Base-by-base conservation (phyloP, 2,888 invertebrate genomes). In the Nowickia ferox region DNA sequence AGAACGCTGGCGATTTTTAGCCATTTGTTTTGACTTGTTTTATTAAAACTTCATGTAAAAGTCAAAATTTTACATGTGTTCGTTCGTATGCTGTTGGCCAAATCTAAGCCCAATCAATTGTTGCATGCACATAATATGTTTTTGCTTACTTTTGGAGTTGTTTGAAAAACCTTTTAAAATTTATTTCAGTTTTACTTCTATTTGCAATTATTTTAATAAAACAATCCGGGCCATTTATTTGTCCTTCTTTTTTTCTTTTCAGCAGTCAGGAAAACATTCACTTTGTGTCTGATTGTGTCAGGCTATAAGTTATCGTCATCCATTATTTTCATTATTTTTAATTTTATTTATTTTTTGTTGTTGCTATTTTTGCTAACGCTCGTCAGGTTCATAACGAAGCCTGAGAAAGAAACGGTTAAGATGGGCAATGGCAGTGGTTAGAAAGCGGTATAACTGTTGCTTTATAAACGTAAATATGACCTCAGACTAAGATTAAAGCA, bases 1-100 rank as follows among this genome's bases (percentile, higher is more conserved):
- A 51, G 22, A 19, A 59, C 44, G 53, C 46, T 65, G 53, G n/a
- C 59, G 9, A 17, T 77, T 75, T 22, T 5, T 11, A 53, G 68
- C 22, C 30, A 8, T 63, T 46, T 44, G 9, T 53, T 19, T 79
- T 61, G 53, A 46, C 44, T 74, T 68, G 51, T 66, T 75, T 76
- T 80, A 80, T 76, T 76, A 77, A 83, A 77, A 48, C 76, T 77
- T 83, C 76, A 83, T 83, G 82, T 83, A 71, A 77, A 76, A 83
- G 82, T 83, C 82, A 71, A 77, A 77, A 71, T 69, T 22, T 63
- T 65, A 72, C 72, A 80, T 80, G 72, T 13, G 46, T 13, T 72
- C 59, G 59, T 72, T n/a, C 9, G 22, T 48, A 15, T 42, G 53
- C 30, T 75, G 42, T 40, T 76, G 68, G 48, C 68, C 51, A 69